A percentile compares a stretch with the other conserved stretches of the same genome.
These are phyloP conservation scores for Ochropleura leucogaster DNA, from an alignment of 2,888 invertebrate genomes.

Conservation along the genomic window DNA sequence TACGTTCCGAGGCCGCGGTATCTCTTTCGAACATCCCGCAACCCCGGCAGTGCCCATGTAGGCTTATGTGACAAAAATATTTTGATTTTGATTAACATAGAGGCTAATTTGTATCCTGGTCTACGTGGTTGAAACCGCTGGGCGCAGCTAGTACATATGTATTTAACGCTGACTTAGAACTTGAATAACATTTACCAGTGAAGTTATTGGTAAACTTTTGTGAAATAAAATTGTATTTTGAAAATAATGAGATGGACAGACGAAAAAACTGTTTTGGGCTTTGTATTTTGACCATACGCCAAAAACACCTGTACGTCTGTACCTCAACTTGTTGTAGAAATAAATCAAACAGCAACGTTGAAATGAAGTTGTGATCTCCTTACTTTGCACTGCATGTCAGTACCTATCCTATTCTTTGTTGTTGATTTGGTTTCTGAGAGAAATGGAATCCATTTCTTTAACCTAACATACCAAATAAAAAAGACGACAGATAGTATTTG, in stretches of 20 bases:
- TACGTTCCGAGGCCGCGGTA: too few relatives aligned
- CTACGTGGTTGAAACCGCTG: too few relatives aligned
- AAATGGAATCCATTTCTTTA: neutral
- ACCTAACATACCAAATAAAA: neutral
- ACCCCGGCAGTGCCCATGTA: too few relatives aligned
- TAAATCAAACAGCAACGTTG: neutral
- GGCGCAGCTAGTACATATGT: too few relatives aligned
- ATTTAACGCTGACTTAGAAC: neutral
- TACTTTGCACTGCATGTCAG: neutral
- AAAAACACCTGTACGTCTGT: neutral
- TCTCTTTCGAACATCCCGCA: too few relatives aligned
- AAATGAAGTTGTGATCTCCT: neutral
- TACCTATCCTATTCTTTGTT: neutral
- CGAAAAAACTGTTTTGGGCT: neutral
- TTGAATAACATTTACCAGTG: neutral
- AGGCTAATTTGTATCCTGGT: too few relatives aligned
- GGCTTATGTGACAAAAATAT: too few relatives aligned
- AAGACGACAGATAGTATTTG: neutral
- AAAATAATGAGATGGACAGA: neutral
- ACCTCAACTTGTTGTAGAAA: neutral
- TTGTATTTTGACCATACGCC: neutral
- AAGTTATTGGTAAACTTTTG: neutral
- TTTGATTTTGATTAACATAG: too few relatives aligned
- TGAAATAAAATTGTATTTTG: neutral
- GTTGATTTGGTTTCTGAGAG: neutral